Evolutionary conservation across 2,888 invertebrate species (phyloP).

Genomic region (Drosophila robusta): DNA sequence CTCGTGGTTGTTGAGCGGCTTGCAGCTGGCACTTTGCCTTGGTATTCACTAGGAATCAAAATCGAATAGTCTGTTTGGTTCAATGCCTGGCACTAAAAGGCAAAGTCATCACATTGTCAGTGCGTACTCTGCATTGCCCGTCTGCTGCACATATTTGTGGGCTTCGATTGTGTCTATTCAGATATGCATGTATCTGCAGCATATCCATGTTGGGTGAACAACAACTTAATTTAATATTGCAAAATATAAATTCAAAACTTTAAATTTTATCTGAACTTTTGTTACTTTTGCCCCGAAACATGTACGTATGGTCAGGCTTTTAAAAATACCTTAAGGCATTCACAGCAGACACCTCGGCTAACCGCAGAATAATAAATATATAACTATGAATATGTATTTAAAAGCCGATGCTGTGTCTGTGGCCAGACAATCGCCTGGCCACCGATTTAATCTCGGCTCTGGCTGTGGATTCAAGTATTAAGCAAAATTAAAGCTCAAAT

Average conservation of each 20-base stretch:
- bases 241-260: background rate
- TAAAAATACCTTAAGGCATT: constrained; percentile 13
- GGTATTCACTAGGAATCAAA: constrained; percentile 30
- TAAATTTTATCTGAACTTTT: constrained; percentile 6
- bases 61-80: constrained; percentile 23
- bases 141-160: background rate
- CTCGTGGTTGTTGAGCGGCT: constrained; percentile 19
- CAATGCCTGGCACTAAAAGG: constrained; percentile 25
- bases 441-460: background rate
- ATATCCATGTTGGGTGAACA: constrained; percentile 4
- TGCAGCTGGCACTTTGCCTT: constrained; percentile 48
- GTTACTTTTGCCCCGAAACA: constrained; percentile 7
- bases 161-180: constrained; percentile 1
- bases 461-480: background rate
- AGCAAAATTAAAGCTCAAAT: constrained; percentile 50
- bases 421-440: constrained; percentile 12
- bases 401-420: constrained; percentile 21
- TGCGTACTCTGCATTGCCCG: constrained; percentile 12
- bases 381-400: constrained; percentile 24
- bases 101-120: constrained; percentile 44
- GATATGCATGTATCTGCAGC: background rate
- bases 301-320: background rate
- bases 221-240: constrained; percentile 14
- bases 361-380: constrained; percentile 52
- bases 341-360: constrained; percentile 37